A percentile compares a stretch with the other conserved stretches of the same genome.
These are phyloP conservation scores for Brachionus angularis DNA, from an alignment of 1,140 invertebrate species.

Conservation along the genomic window DNA sequence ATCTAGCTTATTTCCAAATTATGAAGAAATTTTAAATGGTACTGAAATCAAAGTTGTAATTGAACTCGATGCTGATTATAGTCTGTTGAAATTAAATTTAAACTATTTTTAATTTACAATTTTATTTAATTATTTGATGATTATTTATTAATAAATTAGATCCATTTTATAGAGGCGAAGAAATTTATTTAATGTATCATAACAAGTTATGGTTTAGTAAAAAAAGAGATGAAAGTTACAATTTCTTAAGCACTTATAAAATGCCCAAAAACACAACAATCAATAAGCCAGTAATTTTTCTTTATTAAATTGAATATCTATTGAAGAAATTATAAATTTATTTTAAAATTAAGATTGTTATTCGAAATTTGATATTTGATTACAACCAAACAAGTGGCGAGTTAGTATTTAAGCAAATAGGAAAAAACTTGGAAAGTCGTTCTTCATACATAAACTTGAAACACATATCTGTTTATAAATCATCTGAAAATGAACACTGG, in stretches of 20 bases:
- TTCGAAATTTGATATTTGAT: slow-evolving; percentile 25
- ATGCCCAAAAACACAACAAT: not conserved
- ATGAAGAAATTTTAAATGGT: slow-evolving; percentile 40
- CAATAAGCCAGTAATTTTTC: slow-evolving; percentile 1
- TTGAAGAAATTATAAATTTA: not conserved
- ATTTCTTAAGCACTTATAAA: slow-evolving; percentile 39
- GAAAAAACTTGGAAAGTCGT: slow-evolving; percentile 20
- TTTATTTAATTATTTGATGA: not conserved
- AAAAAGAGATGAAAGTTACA: slow-evolving; percentile 25
- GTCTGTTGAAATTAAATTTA: not conserved
- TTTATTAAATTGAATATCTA: not conserved
- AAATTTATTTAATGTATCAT: slow-evolving; percentile 37
- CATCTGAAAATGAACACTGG: slow-evolving; percentile 9
- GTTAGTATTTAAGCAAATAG: not conserved
- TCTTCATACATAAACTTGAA: slow-evolving; percentile 23
- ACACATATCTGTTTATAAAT: not conserved
- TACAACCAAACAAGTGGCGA: not conserved
- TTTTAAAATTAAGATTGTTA: not conserved
- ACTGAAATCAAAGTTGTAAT: slow-evolving; percentile 35
- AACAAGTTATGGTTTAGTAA: slow-evolving; percentile 38
- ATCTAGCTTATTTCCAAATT: slow-evolving; percentile 23
- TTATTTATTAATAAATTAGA: not conserved
- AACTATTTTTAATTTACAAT: no score
- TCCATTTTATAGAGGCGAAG: slow-evolving; percentile 40
- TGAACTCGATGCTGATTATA: slow-evolving; percentile 26